Evolutionary conservation across 2,113 vertebrate species (phyloP).

Genomic region (Tragelaphus scriptus): DNA sequence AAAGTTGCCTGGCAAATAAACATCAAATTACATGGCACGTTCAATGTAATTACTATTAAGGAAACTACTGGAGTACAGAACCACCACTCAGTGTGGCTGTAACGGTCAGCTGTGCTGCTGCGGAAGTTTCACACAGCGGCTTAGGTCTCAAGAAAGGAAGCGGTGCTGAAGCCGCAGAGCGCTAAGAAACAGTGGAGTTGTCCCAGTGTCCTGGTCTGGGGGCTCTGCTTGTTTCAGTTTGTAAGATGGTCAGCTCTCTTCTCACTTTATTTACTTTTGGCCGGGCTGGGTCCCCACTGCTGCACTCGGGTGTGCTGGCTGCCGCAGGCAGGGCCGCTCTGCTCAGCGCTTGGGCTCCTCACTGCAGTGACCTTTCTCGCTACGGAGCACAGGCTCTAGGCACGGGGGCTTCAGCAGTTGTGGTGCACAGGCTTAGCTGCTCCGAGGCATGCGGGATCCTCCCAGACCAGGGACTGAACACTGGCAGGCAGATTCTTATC

Average conservation of each 20-base stretch:
- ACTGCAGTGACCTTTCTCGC: fast-evolving
- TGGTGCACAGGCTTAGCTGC: background rate
- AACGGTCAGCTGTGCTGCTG: background rate
- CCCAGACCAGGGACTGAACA: background rate
- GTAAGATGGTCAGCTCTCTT: fast-evolving
- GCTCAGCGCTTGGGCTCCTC: background rate
- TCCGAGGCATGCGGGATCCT: background rate
- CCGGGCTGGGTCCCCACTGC: background rate
- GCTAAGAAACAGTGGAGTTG: background rate
- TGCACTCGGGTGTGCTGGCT: fast-evolving
- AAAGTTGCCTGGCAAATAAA: slow-evolving; percentile 65
- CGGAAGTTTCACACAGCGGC: background rate
- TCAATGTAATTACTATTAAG: slow-evolving; percentile 70
- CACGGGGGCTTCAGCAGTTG: background rate
- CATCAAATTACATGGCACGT: slow-evolving; percentile 66
- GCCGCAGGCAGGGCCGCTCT: background rate
- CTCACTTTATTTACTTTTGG: fast-evolving
- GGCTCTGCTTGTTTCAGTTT: background rate
- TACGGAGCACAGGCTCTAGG: background rate
- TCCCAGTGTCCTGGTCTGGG: fast-evolving
- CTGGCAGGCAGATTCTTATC: background rate
- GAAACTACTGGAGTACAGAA: slow-evolving; percentile 62
- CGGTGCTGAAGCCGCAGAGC: background rate
- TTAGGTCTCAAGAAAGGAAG: background rate
- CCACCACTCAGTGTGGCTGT: background rate